These are phyloP conservation scores for Gortyna flavago DNA, from an alignment of 2,888 invertebrate species.

Conservation along the genomic window DNA sequence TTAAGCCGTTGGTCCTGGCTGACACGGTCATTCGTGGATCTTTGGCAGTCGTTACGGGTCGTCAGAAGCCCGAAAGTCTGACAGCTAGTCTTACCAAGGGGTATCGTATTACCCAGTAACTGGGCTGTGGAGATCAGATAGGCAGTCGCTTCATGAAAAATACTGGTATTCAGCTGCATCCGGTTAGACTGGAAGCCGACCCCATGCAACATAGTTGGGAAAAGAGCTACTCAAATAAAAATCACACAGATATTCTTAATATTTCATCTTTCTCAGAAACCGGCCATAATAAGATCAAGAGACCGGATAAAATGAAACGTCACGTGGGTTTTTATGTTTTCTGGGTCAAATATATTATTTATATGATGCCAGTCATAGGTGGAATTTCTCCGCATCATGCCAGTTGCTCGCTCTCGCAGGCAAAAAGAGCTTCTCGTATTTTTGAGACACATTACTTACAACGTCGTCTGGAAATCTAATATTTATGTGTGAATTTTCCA, in stretches of 20 bases:
- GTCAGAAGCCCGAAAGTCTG: too few relatives aligned
- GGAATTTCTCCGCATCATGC: constrained; percentile 42
- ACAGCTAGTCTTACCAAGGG: too few relatives aligned
- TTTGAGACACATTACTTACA: constrained; percentile 43
- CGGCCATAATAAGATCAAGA: neutral
- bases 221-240: too few relatives aligned
- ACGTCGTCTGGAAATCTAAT: constrained; percentile 40
- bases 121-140: too few relatives aligned
- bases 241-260: neutral
- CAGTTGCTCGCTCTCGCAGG: constrained; percentile 40
- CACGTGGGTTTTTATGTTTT: constrained; percentile 36
- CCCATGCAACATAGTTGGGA: too few relatives aligned
- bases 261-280: neutral
- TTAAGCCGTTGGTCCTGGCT: too few relatives aligned
- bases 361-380: constrained; percentile 44
- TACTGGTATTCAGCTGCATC: too few relatives aligned
- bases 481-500: constrained; percentile 50
- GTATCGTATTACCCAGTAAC: too few relatives aligned
- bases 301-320: constrained; percentile 28
- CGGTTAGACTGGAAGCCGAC: too few relatives aligned
- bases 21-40: too few relatives aligned
- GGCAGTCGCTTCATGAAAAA: too few relatives aligned
- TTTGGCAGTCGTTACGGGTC: too few relatives aligned
- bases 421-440: constrained; percentile 16
- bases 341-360: constrained; percentile 56